A percentile compares a stretch with the other conserved stretches of the same genome.
These are phyloP conservation scores for Siderastrea radians DNA, from an alignment of 92 coral and sea anemone genomes.

Conservation along the genomic window DNA sequence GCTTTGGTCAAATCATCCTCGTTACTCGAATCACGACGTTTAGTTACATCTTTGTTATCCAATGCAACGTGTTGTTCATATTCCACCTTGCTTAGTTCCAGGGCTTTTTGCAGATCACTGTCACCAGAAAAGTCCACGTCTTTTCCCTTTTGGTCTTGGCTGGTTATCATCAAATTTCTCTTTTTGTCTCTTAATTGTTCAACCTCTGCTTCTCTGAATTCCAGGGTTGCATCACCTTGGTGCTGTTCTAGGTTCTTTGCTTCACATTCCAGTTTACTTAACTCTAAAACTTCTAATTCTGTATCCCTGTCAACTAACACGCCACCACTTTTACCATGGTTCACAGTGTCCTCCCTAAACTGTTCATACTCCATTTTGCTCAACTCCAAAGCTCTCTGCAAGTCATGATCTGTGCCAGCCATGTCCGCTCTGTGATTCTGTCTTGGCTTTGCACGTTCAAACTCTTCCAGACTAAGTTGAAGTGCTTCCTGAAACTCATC, in stretches of 20 bases:
- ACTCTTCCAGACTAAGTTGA: constrained; percentile 39
- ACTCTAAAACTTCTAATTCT: constrained; percentile 2
- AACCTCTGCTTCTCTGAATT: neutral
- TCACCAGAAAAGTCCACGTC: constrained; percentile 12
- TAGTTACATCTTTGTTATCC: constrained; percentile 20
- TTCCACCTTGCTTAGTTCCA: constrained; percentile 40
- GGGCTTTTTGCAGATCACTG: constrained; percentile 30
- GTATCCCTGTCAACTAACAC: neutral
- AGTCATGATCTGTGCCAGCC: constrained; percentile 10
- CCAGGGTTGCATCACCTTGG: neutral
- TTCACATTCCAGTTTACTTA: constrained; percentile 27
- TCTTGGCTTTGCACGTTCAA: neutral
- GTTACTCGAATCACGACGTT: neutral
- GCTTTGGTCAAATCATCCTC: constrained; percentile 11
- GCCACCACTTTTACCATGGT: neutral
- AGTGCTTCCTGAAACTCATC: constrained; percentile 31
- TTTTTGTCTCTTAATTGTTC: neutral
- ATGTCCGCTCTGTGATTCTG: neutral
- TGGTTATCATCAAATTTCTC: neutral
- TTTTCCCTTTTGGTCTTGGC: neutral
- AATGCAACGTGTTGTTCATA: constrained; percentile 9
- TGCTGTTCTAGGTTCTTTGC: neutral
- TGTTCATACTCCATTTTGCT: constrained; percentile 56
- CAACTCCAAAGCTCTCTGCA: constrained; percentile 45
- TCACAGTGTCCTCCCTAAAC: too few species aligned